phyloP scores from a whole-genome alignment of 2,797 vertebrate species.

The Heteromormyrus szaboi region DNA sequence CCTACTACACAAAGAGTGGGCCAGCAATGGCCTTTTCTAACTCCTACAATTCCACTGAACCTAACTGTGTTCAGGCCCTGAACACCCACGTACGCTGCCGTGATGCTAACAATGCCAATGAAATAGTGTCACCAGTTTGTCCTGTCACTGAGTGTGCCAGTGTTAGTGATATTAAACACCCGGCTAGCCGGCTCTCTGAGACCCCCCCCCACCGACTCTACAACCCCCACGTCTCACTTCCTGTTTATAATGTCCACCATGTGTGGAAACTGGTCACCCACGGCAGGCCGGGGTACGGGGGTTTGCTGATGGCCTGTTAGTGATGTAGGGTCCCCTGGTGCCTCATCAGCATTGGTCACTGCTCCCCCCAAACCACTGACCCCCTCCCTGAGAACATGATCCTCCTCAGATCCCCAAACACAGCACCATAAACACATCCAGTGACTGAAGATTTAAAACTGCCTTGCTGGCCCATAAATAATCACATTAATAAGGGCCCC shows the following conservation, averaged over 20 bases:
- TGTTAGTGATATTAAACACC: not conserved
- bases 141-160: not conserved
- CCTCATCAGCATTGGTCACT: slow-evolving; percentile 36
- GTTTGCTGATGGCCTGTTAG: slow-evolving; percentile 29
- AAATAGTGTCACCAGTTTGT: not conserved
- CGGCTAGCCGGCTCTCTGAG: not conserved
- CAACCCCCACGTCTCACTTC: not conserved
- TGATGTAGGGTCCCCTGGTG: slow-evolving; percentile 53
- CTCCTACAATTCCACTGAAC: not conserved
- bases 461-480: slow-evolving; percentile 14
- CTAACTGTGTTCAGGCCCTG: not conserved
- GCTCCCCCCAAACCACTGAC: slow-evolving; percentile 20
- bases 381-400: not conserved
- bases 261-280: slow-evolving; percentile 54
- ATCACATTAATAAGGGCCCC: not conserved
- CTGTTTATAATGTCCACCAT: slow-evolving; percentile 52
- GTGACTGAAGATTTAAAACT: slow-evolving; percentile 21
- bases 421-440: slow-evolving; percentile 16
- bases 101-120: not conserved
- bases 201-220: not conserved
- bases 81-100: not conserved
- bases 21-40: not conserved
- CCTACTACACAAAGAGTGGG: not conserved
- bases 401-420: slow-evolving; percentile 10
- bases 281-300: slow-evolving; percentile 30